phyloP scores from a whole-genome alignment of 1,140 invertebrate genomes.

The Oryzaephilus surinamensis region DNA sequence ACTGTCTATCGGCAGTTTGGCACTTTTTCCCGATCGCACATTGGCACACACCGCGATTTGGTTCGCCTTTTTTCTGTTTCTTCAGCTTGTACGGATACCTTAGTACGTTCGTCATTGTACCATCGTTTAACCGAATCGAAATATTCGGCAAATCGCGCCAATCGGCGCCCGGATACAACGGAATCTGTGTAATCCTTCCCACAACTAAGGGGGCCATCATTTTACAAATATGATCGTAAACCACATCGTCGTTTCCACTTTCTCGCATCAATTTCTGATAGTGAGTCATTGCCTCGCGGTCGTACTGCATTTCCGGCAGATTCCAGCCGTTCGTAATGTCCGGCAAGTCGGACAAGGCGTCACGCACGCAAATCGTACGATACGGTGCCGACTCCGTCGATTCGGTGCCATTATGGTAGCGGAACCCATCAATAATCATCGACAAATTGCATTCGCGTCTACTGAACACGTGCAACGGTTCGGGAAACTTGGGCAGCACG shows the following conservation, averaged over 20 bases:
- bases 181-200: conserved; percentile 66
- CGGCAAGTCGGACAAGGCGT: conserved; percentile 75
- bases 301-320: conserved; percentile 58
- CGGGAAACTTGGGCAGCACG: conserved; percentile 67
- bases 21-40: conserved; percentile 59
- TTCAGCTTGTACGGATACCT: conserved; percentile 32
- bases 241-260: conserved; percentile 28
- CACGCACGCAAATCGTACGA: conserved; percentile 45
- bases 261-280: conserved; percentile 63
- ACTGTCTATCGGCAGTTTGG: conserved; percentile 64
- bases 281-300: conserved; percentile 55
- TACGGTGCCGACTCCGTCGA: conserved; percentile 21
- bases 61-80: conserved; percentile 54
- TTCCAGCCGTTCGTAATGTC: conserved; percentile 61
- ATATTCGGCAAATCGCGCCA: conserved; percentile 82
- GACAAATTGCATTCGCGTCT: conserved; percentile 57
- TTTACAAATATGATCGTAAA: conserved; percentile 70
- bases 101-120: conserved; percentile 51
- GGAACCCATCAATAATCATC: conserved; percentile 59
- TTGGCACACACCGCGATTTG: conserved; percentile 65
- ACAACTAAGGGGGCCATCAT: conserved; percentile 69
- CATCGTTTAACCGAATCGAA: conserved; percentile 56
- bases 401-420: conserved; percentile 18
- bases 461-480: conserved; percentile 71
- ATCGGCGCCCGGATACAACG: conserved; percentile 62